phyloP scores from a whole-genome alignment of 2,888 invertebrate genomes.

The Eupithecia tripunctaria region DNA sequence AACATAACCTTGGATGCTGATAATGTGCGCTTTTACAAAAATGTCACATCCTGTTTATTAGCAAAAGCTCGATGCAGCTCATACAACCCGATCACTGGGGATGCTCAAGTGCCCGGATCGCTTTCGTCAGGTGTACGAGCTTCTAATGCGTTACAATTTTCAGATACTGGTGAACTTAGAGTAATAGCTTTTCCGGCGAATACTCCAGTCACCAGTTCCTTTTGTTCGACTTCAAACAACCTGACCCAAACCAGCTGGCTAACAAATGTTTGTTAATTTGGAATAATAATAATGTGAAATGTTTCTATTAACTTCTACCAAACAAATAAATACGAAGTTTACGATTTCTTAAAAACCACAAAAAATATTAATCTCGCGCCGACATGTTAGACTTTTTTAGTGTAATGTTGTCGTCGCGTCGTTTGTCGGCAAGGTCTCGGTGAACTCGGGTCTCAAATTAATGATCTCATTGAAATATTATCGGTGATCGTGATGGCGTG shows the following conservation, averaged over 20 bases:
- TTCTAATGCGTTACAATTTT: slow-evolving; percentile 84
- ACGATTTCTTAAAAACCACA: no score
- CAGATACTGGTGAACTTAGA: slow-evolving; percentile 81
- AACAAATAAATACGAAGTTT: no score
- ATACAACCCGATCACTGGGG: slow-evolving; percentile 87
- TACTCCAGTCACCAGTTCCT: slow-evolving; percentile 79
- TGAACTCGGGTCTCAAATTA: no score
- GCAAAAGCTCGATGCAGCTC: slow-evolving; percentile 86
- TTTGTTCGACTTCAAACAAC: slow-evolving; percentile 81
- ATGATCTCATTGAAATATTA: no score
- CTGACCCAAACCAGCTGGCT: slow-evolving; percentile 82
- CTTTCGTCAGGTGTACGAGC: slow-evolving; percentile 67
- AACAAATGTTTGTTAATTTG: slow-evolving; percentile 64
- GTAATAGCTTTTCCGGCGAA: slow-evolving; percentile 81
- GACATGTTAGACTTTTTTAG: no score
- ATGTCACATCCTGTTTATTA: slow-evolving; percentile 87
- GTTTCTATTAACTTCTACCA: no score
- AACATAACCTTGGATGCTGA: slow-evolving; percentile 78
- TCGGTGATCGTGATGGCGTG: no score
- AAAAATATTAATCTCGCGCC: no score
- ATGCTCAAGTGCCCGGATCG: slow-evolving; percentile 82
- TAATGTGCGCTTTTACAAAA: slow-evolving; percentile 84
- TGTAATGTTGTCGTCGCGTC: no score
- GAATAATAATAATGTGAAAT: no score
- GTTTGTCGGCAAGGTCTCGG: no score